Evolutionary conservation across 2,888 invertebrate species (phyloP), one percentile per base, ranked within the genome.

Genomic region (Bembecia ichneumoniformis): DNA sequence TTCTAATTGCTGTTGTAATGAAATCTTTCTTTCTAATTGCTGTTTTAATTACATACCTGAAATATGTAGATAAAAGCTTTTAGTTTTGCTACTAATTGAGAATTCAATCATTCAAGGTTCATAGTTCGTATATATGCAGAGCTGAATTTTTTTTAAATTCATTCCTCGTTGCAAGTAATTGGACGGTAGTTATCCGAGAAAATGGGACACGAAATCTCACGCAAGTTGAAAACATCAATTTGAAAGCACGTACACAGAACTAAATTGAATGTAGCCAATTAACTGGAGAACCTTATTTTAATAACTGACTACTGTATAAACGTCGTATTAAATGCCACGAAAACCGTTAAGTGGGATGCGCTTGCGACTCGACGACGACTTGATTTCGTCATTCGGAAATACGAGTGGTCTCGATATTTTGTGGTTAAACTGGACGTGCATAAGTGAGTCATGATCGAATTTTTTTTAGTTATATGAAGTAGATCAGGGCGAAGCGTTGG

Each of bases 281-380:
- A 79, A 74, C 71, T 67, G 65, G 68, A 62, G 75, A 76, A 74
- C 77, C 75, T 78, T 77, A 77, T 75, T 80, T 78, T 79, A 80
- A 46, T 34, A 28, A 79, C 74, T 68, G 74, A 78, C 79, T 76
- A 77, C 76, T 76, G 77, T 78, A 77, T 78, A 81, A 81, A 79
- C 66, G 73, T 68, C 66, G 66, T 72, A 77, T 80, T 81, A 76
- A 79, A 72, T 74, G 66, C 66, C 71, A 68, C 69, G 72, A 73
- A 71, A 71, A 77, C 77, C 77, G 79, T 82, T 80, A 79, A 74
- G 74, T 77, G 74, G 68, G 78, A 77, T 75, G 76, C 66, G 74
- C 73, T 65, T 70, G 65, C 66, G 68, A 69, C 66, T 62, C 63
- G 62, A 68, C 65, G 63, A 65, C 60, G 52, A 59, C 51, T 56